Evolutionary conservation across 2,888 invertebrate species (phyloP).

Genomic region (Coenonympha glycerion): DNA sequence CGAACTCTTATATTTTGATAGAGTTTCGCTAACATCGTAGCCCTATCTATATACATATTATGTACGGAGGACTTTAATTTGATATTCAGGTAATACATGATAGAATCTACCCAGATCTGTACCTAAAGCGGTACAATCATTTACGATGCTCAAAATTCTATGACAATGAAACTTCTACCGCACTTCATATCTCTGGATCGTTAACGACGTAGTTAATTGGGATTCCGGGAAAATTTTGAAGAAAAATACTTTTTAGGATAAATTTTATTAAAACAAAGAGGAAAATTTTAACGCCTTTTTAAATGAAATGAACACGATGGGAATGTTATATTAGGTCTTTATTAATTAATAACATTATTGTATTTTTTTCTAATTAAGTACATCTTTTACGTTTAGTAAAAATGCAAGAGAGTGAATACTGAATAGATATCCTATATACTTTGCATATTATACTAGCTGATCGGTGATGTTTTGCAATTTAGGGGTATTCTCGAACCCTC

Average conservation of each 20-base stretch:
- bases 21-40: no score
- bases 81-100: no score
- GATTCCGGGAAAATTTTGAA: constrained; percentile 28
- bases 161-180: neutral
- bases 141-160: neutral
- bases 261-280: constrained; percentile 42
- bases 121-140: no score
- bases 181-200: constrained; percentile 19
- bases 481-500: no score
- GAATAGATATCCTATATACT: no score
- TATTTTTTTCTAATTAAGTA: neutral
- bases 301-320: constrained; percentile 27
- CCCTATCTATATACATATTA: no score
- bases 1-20: no score
- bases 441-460: no score
- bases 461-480: no score
- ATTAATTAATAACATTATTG: neutral
- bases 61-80: no score
- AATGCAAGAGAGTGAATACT: no score
- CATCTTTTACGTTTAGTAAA: neutral
- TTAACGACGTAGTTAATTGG: constrained; percentile 27
- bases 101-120: no score
- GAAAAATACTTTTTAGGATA: constrained; percentile 46
- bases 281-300: constrained; percentile 35
- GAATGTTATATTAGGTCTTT: neutral